Percentiles rank a stretch among this genome's conserved stretches.
Conservation (phyloP, 2,797 vertebrate genomes). For the Distichodus sexfasciatus region DNA sequence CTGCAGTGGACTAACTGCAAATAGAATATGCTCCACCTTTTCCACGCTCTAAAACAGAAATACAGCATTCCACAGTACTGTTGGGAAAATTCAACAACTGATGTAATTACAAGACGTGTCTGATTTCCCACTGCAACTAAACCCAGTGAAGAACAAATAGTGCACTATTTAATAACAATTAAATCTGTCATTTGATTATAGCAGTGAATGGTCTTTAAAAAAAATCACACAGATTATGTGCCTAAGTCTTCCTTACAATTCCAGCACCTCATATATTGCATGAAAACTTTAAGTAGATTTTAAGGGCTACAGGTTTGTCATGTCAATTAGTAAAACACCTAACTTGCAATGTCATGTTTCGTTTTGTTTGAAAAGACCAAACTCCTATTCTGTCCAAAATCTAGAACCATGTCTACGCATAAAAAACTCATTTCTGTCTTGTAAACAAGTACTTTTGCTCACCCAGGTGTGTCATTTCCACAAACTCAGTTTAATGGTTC, state of each 20-base stretch:
- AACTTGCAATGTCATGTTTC: no score
- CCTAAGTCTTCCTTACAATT: conserved; percentile 34
- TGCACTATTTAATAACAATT: not conserved
- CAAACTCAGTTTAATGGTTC: not conserved
- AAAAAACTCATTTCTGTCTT: not conserved
- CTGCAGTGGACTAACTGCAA: conserved; percentile 75
- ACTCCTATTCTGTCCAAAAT: not conserved
- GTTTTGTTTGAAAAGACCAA: not conserved
- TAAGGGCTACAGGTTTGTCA: conserved; percentile 15
- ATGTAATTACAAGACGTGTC: not conserved
- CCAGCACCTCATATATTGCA: conserved; percentile 1
- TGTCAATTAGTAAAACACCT: no score
- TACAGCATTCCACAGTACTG: not conserved
- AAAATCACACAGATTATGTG: not conserved
- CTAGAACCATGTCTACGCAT: not conserved
- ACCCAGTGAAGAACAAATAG: not conserved
- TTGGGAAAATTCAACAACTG: not conserved
- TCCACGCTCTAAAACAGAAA: not conserved
- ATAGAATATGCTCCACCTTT: not conserved
- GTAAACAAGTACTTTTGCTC: conserved; percentile 2
- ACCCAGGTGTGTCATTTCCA: not conserved
- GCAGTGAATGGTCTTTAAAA: not conserved
- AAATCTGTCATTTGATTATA: not conserved
- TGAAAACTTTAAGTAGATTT: conserved; percentile 12
- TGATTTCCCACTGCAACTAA: not conserved